Evolutionary conservation across 2,888 invertebrate species (phyloP), one percentile per base, ranked within the genome.

Genomic region (Apamea anceps): DNA sequence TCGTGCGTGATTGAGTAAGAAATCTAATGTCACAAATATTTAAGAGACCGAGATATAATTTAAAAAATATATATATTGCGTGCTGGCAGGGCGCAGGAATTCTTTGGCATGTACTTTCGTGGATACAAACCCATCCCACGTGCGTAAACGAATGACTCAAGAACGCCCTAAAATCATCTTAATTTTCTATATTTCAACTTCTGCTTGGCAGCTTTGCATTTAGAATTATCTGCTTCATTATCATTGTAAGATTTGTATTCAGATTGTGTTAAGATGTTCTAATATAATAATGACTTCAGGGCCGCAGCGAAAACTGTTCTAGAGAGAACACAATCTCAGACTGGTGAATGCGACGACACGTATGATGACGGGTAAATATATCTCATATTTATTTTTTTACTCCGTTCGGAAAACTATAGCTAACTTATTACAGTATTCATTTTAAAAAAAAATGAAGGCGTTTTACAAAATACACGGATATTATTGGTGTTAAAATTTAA

Each of bases 291-390:
- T 83, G 1, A 77, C 79, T 93, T 85, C 93, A 96, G 97, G 94
- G 88, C 92, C 81, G 92, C 94, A 96, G 98, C 96, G 15, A 98
- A 98, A 94, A 97, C 98, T n/a, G 97, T 98, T 94, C 90, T 97
- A 68, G 97, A 97, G 87, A 94, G 97, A 85, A 95, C 96, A 3
- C 96, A 95, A 82, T 97, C 97, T 25, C 96, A 96, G 90, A 93
- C 95, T 63, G 96, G 96, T 5, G 97, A 97, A 92, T 93, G 94
- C 51, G 97, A 97, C 82, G 98, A 98, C 87, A 97, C 97, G 48
- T 97, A 97, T 82, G 98, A 98, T 88, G 98, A 98, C 90, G 97
- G 97, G 98, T 98, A 95, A 94, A 90, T 82, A 77, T 84, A 54
- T 54, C 65, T 70, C 13, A 63, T 12, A 73, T 51, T 62, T 28